phyloP scores from a whole-genome alignment of 2,797 vertebrate genomes.

The Craterocephalus amniculus region DNA sequence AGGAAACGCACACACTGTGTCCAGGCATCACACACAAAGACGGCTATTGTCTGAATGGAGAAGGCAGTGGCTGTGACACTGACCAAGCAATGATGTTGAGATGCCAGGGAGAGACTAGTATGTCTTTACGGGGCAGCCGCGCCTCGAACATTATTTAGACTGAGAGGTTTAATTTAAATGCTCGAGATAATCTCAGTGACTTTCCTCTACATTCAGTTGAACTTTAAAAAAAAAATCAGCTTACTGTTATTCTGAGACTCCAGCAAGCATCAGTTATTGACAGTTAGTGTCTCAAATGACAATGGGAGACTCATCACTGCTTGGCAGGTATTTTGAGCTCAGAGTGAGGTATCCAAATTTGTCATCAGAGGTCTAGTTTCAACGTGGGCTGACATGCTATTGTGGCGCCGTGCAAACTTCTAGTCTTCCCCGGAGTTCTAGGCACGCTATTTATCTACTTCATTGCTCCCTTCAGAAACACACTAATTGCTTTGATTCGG shows the following conservation, averaged over 20 bases:
- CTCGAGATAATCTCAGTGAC: conserved; percentile 12
- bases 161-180: conserved; percentile 18
- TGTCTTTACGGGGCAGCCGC: conserved; percentile 49
- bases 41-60: conserved; percentile 68
- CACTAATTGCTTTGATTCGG: conserved; percentile 24
- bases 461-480: conserved; percentile 14
- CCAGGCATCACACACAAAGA: conserved; percentile 67
- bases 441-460: conserved; percentile 36
- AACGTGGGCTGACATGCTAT: conserved; percentile 55
- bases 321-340: conserved; percentile 6
- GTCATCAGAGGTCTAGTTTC: conserved; percentile 30
- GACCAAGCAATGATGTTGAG: conserved; percentile 64
- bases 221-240: conserved; percentile 10
- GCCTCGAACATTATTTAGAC: conserved; percentile 44
- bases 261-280: conserved; percentile 4
- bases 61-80: conserved; percentile 65
- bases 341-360: conserved; percentile 20
- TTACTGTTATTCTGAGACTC: conserved; percentile 19
- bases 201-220: conserved; percentile 8
- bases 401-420: conserved; percentile 38
- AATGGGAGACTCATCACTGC: not conserved
- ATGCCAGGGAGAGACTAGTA: conserved; percentile 34
- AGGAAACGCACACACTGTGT: conserved; percentile 39
- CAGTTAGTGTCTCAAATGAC: conserved; percentile 11
- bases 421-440: conserved; percentile 41